These are phyloP conservation scores for Cordylochernes scorpioides DNA, from an alignment of 2,888 invertebrate genomes.

Conservation along the genomic window DNA sequence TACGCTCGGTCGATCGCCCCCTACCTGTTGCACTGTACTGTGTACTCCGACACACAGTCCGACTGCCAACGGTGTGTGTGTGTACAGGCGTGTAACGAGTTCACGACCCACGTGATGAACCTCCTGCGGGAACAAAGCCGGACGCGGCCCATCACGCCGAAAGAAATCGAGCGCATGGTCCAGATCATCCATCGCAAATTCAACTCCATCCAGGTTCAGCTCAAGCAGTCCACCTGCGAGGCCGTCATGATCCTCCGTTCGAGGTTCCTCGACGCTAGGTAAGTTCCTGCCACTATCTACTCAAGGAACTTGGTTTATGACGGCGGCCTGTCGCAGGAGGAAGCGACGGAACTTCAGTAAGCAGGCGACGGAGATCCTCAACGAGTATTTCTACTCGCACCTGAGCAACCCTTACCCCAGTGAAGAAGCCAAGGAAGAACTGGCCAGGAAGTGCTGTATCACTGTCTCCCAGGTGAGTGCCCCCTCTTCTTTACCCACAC, in stretches of 20 bases:
- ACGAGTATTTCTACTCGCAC: conserved; percentile 99
- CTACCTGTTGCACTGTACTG: too few species aligned
- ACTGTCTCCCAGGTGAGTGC: conserved; percentile 62
- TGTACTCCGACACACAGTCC: too few species aligned
- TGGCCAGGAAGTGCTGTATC: conserved; percentile 95
- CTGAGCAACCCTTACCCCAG: conserved; percentile 98
- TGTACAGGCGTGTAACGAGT: conserved; percentile 76
- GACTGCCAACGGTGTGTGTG: conserved; percentile 7
- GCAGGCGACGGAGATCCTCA: conserved; percentile 94
- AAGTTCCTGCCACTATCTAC: conserved; percentile 9
- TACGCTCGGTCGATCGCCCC: too few species aligned
- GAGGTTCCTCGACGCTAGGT: conserved; percentile 41
- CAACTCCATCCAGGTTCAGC: conserved; percentile 67
- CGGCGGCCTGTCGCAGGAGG: conserved; percentile 22
- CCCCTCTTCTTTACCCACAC: neutral
- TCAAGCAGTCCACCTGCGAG: conserved; percentile 97
- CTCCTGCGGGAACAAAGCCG: conserved; percentile 81
- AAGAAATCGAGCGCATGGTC: conserved; percentile 96
- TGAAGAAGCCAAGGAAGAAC: conserved; percentile 97
- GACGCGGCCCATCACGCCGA: conserved; percentile 87
- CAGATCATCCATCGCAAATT: conserved; percentile 95
- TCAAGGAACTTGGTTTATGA: neutral
- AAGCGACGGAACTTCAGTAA: conserved; percentile 98
- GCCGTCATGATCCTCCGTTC: conserved; percentile 96
- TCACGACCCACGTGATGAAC: conserved; percentile 98